These are phyloP conservation scores for Drosophila aff. DNA, from an alignment of 1,140 invertebrate species.

Conservation along the genomic window DNA sequence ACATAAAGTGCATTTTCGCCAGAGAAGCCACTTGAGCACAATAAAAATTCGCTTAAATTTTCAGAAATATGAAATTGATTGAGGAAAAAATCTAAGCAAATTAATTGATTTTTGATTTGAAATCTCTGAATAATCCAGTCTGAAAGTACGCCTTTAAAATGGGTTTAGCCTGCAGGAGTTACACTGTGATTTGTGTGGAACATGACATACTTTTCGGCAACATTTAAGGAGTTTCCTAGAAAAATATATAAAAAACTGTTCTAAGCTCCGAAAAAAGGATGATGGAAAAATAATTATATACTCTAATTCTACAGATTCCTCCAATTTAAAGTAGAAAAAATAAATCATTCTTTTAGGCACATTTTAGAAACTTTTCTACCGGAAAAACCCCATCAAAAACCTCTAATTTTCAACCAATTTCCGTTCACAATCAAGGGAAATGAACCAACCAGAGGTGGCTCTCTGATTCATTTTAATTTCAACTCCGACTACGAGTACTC, in stretches of 20 bases:
- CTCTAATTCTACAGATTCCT: too few relatives aligned
- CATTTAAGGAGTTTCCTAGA: too few relatives aligned
- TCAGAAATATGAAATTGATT: conserved; percentile 17
- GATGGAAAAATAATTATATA: too few relatives aligned
- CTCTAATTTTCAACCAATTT: conserved; percentile 15
- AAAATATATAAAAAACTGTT: not conserved
- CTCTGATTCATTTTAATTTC: conserved; percentile 28
- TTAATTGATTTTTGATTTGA: not conserved
- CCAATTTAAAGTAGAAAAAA: too few relatives aligned
- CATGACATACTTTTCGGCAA: too few relatives aligned
- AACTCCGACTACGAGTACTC: conserved; percentile 65
- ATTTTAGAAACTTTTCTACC: not conserved
- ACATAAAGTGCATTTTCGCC: conserved; percentile 30
- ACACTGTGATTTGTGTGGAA: too few relatives aligned
- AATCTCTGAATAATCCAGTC: not conserved
- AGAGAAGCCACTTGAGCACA: conserved; percentile 53
- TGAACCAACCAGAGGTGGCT: not conserved
- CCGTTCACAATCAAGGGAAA: not conserved
- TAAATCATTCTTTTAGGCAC: too few relatives aligned
- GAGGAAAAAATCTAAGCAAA: not conserved
- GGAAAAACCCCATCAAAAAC: not conserved
- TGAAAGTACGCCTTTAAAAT: not conserved
- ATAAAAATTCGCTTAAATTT: conserved; percentile 47
- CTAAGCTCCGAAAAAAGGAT: too few relatives aligned
- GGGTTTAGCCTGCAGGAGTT: not conserved